Conservation (phyloP, 2,888 invertebrate genomes). For the Sesamia inferens region DNA sequence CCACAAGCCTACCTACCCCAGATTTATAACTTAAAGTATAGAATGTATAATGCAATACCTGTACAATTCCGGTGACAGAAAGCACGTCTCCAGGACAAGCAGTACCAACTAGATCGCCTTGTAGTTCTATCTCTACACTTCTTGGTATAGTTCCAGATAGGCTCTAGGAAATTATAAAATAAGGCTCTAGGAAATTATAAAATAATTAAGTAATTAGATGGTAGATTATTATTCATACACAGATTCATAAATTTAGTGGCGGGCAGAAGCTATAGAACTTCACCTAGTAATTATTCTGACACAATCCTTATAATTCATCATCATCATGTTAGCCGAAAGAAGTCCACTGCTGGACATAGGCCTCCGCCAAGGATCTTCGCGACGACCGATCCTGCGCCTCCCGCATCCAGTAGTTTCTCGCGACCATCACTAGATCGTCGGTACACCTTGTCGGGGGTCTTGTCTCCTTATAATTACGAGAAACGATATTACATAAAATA, state of each 20-base stretch:
- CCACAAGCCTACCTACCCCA: background rate
- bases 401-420: too few relatives aligned
- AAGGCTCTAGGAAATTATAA: conserved; percentile 83
- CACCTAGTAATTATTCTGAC: background rate
- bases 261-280: background rate
- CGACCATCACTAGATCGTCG: too few relatives aligned
- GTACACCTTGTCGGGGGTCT: too few relatives aligned
- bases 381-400: too few relatives aligned
- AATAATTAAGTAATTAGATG: too few relatives aligned
- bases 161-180: conserved; percentile 80
- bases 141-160: conserved; percentile 93
- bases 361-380: too few relatives aligned
- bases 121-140: conserved; percentile 96
- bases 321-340: too few relatives aligned
- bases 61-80: conserved; percentile 96
- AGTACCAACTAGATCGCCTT: conserved; percentile 94
- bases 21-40: background rate
- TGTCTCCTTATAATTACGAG: background rate
- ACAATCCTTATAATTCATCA: background rate
- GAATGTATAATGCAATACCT: conserved; percentile 80
- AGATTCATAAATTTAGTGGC: background rate
- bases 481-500: background rate
- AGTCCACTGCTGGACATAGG: too few relatives aligned
- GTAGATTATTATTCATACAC: background rate
- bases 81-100: conserved; percentile 97